Evolutionary conservation across 2,113 vertebrate species (phyloP).

Genomic region (Psilopogon haemacephalus): DNA sequence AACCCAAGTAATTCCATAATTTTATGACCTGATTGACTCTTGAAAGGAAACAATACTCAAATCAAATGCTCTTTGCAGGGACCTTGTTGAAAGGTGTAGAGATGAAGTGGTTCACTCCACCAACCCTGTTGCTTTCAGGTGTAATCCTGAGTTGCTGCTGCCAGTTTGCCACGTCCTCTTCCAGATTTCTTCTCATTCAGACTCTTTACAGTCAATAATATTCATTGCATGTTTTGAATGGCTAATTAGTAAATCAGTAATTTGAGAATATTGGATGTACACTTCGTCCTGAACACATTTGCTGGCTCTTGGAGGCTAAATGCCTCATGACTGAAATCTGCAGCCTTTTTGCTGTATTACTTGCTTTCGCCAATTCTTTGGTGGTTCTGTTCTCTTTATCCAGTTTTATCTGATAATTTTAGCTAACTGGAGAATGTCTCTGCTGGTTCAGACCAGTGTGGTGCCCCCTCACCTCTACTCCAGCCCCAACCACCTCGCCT

Average conservation of each 20-base stretch:
- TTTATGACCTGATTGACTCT: not conserved
- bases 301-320: not conserved
- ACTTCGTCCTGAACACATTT: not conserved
- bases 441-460: not conserved
- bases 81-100: not conserved
- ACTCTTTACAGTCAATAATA: not conserved
- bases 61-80: not conserved
- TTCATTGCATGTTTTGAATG: not conserved
- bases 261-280: not conserved
- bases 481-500: not conserved
- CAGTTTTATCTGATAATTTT: not conserved
- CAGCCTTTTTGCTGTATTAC: not conserved
- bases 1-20: too few relatives aligned
- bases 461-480: too few relatives aligned
- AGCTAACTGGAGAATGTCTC: not conserved
- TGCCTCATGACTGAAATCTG: not conserved
- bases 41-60: too few relatives aligned
- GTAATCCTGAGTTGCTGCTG: too few relatives aligned
- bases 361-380: not conserved
- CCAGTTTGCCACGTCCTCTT: rapidly evolving
- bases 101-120: not conserved
- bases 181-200: not conserved
- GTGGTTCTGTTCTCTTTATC: not conserved
- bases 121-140: rapidly evolving
- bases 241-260: not conserved